phyloP scores from a whole-genome alignment of 1,140 invertebrate genomes.

The Ganaspis sp. region DNA sequence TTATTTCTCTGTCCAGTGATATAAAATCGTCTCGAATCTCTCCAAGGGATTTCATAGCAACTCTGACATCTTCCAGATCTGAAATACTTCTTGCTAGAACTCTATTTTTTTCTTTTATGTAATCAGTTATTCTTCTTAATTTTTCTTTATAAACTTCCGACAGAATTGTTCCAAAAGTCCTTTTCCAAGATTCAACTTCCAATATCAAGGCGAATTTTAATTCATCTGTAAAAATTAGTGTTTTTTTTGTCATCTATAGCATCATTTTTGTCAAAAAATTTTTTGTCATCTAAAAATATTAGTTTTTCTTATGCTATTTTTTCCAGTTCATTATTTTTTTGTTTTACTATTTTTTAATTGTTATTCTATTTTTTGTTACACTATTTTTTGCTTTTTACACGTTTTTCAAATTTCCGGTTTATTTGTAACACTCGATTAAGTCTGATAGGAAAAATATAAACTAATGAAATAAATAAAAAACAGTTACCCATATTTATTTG shows the following conservation, averaged over 20 bases:
- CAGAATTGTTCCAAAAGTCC: slow-evolving; percentile 79
- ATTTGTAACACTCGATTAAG: no score
- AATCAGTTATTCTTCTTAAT: slow-evolving; percentile 80
- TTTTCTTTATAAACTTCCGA: slow-evolving; percentile 80
- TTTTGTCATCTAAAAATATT: slow-evolving; percentile 1
- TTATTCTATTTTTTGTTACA: no score
- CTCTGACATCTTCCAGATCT: slow-evolving; percentile 84
- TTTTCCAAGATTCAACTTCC: slow-evolving; percentile 86
- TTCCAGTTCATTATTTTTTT: no score
- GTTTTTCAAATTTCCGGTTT: no score
- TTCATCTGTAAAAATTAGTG: slow-evolving; percentile 75
- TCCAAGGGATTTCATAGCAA: slow-evolving; percentile 86
- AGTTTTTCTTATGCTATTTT: no score
- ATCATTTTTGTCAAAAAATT: no score
- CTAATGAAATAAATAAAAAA: background rate
- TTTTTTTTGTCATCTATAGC: no score
- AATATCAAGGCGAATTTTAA: slow-evolving; percentile 82
- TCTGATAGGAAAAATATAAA: no score
- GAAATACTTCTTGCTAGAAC: slow-evolving; percentile 81
- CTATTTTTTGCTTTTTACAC: no score
- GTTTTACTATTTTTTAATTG: no score
- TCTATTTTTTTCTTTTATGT: slow-evolving; percentile 83
- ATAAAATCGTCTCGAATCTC: slow-evolving; percentile 86
- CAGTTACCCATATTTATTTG: slow-evolving; percentile 81
- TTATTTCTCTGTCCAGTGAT: slow-evolving; percentile 83